Base-by-base conservation (phyloP, 1,140 invertebrate genomes). In the Bombus fervidus region DNA sequence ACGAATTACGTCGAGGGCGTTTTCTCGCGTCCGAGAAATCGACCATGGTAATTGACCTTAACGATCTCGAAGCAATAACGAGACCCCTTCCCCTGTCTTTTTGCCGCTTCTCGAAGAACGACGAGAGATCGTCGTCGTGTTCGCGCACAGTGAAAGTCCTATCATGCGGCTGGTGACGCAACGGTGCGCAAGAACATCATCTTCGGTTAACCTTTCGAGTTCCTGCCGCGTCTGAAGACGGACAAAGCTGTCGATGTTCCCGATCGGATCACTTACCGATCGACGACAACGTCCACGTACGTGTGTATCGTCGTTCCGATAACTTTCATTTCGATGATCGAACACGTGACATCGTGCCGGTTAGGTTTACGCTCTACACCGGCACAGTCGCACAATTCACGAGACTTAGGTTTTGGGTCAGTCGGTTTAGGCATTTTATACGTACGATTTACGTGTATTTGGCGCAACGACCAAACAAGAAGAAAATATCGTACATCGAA, bases 171-270 rank as follows among this genome's bases (percentile, higher is more conserved):
- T 79, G 47, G 71, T 93, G 92, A 93, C 85, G 93, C 92, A 94
- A 93, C 90, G 25, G 37, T 71, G 72, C 66, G 62, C 71, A 71
- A 75, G 84, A 88, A 86, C 90, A 91, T 91, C 91, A 84, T 92
- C 87, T 90, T 93, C 89, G 87, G 53, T 87, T 93, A 91, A 93
- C 92, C 91, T 94, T 94, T 93, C 89, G 73, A 83, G 79, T 81
- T 47, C 37, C 77, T 68, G 79, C 47, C 64, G 66, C 31, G 77
- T 81, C 34, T 2, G n/a, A 28, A 9, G 28, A 41, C 68, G 8
- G n/a, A 53, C 77, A 47, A 47, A 66, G 74, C 8, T 12, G 39
- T 87, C 59, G 34, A 37, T 76, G 31, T 41, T 57, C 39, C 74
- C 59, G 59, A 62, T 62, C 59, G 3, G 75, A 86, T 83, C 79